These are phyloP conservation scores for Lottia gigantea DNA, from an alignment of 2,888 invertebrate species.

Conservation along the genomic window DNA sequence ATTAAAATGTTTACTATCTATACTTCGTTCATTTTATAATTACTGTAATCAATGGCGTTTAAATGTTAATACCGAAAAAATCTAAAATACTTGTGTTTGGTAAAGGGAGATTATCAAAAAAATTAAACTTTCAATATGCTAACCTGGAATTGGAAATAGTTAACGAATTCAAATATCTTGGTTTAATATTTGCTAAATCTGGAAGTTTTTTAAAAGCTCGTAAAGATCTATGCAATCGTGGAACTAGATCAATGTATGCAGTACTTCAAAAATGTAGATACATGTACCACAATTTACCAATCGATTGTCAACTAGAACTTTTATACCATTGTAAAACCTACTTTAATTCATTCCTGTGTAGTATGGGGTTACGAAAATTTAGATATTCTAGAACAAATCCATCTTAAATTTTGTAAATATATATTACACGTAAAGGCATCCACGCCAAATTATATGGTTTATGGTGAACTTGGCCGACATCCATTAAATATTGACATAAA, in stretches of 20 bases:
- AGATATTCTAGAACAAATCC: background rate
- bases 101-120: too few relatives aligned
- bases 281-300: background rate
- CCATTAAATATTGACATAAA: background rate
- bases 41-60: too few relatives aligned
- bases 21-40: too few relatives aligned
- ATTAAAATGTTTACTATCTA: too few relatives aligned
- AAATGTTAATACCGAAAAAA: too few relatives aligned
- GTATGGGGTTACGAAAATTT: slow-evolving; percentile 8
- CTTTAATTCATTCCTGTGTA: background rate
- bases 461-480: slow-evolving; percentile 6
- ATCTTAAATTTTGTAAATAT: slow-evolving; percentile 7
- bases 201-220: background rate
- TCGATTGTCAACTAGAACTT: slow-evolving; percentile 11
- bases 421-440: slow-evolving; percentile 6
- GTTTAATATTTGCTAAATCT: background rate
- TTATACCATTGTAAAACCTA: slow-evolving; percentile 8
- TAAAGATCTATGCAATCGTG: background rate
- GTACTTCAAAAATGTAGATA: slow-evolving; percentile 1
- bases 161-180: too few relatives aligned
- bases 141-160: too few relatives aligned
- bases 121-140: too few relatives aligned
- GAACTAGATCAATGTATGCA: background rate
- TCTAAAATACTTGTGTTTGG: too few relatives aligned
- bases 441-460: slow-evolving; percentile 2